Evolutionary conservation across 1,140 invertebrate species (phyloP), one percentile per base, ranked within the genome.

Genomic region (Drosophila persimilis): DNA sequence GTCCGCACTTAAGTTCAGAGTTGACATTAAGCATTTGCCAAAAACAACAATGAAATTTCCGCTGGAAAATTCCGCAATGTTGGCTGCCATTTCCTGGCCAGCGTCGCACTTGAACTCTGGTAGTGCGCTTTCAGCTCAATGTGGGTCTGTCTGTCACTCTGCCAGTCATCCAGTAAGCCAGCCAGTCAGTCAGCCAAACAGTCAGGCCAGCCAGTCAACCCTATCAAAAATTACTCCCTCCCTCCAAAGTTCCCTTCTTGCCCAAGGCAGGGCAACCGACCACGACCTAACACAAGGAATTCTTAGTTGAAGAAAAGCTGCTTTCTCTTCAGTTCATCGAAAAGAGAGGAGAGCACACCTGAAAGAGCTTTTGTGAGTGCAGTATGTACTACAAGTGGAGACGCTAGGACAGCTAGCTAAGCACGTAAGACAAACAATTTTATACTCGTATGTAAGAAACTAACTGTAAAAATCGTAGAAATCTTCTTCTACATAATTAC

Each of bases 221-320:
- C 44, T 60, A 20, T 39, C 39, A 11, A n/a, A 35, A 39, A 53
- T n/a, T 41, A 39, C 31, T 39, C 51, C 53, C 31, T 44, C 15
- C 24, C 50, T 31, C 15, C 9, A 41, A 53, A 43, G 26, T 50
- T 45, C 51, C 44, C 26, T 39, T 39, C 63, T 57, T 69, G 44
- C 29, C 41, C 55, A 48, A 45, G 24, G 26, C 45, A 47, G 13
- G 29, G 24, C 24, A 26, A 26, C 22, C 58, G 66, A 77, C 79
- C 81, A 45, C 81, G 81, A 86, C 81, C 81, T 86, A 88, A 81
- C 81, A 63, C 83, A 86, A 86, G 65, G 39, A 56, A 69, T 76
- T 69, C 63, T 59, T 67, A 53, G 73, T 75, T 75, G 26, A 48
- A 60, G 46, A 46, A 74, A 86, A 85, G 66, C 80, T 86, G 58